Evolutionary conservation across 2,797 vertebrate species (phyloP).

Genomic region (Anguilla marmorata): DNA sequence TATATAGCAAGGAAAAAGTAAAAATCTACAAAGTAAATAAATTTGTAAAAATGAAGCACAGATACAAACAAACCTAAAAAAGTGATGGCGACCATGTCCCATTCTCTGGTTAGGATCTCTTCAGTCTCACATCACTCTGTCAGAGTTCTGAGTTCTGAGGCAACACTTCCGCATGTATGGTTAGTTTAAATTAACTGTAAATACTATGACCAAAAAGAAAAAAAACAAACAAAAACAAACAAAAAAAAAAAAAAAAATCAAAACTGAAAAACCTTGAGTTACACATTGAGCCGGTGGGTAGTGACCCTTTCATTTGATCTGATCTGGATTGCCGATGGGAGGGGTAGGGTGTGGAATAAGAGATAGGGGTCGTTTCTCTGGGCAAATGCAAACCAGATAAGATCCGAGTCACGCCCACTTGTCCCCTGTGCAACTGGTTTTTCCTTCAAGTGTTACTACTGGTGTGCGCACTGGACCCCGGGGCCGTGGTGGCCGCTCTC

Average conservation of each 20-base stretch:
- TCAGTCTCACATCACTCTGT: slow-evolving; percentile 28
- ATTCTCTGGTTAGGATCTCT: slow-evolving; percentile 44
- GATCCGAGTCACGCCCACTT: slow-evolving; percentile 65
- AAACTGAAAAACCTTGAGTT: slow-evolving; percentile 75
- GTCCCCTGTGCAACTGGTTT: slow-evolving; percentile 68
- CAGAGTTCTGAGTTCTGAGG: slow-evolving; percentile 28
- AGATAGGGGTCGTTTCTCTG: slow-evolving; percentile 36
- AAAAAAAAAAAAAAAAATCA: slow-evolving; percentile 38
- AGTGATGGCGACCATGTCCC: slow-evolving; percentile 57
- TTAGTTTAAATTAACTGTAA: slow-evolving; percentile 96
- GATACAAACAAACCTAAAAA: slow-evolving; percentile 65
- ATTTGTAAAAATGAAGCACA: slow-evolving; percentile 87
- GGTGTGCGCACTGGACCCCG: slow-evolving; percentile 96
- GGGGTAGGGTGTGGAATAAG: slow-evolving; percentile 58
- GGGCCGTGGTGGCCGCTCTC: slow-evolving; percentile 90
- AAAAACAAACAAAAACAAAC: background rate
- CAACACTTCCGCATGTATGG: slow-evolving; percentile 65
- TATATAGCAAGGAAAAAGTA: slow-evolving; percentile 67
- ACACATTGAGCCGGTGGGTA: slow-evolving; percentile 80
- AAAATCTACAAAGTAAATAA: slow-evolving; percentile 83
- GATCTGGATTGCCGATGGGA: slow-evolving; percentile 72
- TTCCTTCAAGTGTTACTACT: slow-evolving; percentile 76
- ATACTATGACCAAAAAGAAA: slow-evolving; percentile 81
- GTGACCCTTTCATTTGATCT: slow-evolving; percentile 73
- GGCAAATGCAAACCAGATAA: slow-evolving; percentile 69